These are phyloP conservation scores for Hipposideros larvatus DNA, from an alignment of 2,797 vertebrate species.

Conservation along the genomic window DNA sequence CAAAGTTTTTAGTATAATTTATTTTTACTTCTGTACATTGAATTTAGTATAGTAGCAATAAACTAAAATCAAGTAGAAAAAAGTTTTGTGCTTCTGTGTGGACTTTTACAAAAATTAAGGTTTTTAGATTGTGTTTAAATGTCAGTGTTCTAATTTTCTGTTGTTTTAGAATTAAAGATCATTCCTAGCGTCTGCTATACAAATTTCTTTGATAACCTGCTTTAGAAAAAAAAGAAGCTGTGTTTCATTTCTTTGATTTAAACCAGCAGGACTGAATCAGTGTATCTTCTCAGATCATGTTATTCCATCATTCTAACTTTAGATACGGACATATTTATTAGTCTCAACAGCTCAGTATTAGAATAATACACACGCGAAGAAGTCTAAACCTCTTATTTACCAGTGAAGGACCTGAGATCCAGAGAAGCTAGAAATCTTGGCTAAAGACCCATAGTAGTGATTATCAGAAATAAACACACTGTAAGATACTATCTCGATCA, in stretches of 20 bases:
- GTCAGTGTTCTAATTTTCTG: slow-evolving; percentile 7
- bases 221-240: not conserved
- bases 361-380: not conserved
- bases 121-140: slow-evolving; percentile 33
- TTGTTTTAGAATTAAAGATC: not conserved
- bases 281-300: not conserved
- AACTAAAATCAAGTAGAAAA: slow-evolving; percentile 18
- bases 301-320: slow-evolving; percentile 21
- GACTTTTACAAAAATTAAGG: not conserved
- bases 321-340: not conserved
- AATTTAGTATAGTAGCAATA: not conserved
- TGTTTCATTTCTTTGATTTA: slow-evolving; percentile 30
- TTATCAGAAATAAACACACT: not conserved
- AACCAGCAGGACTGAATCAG: not conserved
- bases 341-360: not conserved
- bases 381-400: slow-evolving; percentile 27
- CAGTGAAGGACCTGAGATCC: not conserved
- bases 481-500: not conserved
- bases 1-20: slow-evolving; percentile 25
- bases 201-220: not conserved
- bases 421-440: not conserved
- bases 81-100: not conserved
- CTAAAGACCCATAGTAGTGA: not conserved
- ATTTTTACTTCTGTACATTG: slow-evolving; percentile 12
- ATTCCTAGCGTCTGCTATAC: not conserved